Evolutionary conservation across 2,888 invertebrate genomes (phyloP).

Genomic region (Cosmia trapezina): DNA sequence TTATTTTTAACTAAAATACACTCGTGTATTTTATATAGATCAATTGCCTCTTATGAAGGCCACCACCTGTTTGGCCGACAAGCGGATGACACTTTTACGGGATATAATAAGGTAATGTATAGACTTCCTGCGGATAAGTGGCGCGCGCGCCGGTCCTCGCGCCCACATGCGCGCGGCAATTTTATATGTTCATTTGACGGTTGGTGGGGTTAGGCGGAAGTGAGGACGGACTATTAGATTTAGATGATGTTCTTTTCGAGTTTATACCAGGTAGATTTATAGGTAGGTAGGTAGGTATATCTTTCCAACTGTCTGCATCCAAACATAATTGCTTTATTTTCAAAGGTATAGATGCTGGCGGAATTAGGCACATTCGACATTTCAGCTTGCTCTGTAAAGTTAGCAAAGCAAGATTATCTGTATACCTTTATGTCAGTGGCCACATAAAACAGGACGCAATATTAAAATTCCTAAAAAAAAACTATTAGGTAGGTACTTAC

Average conservation of each 20-base stretch:
- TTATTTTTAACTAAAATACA: background rate
- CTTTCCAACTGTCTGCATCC: background rate
- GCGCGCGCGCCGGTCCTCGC: conserved; percentile 74
- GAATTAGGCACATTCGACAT: background rate
- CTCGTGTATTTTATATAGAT: conserved; percentile 29
- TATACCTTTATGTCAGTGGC: background rate
- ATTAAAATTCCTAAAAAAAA: background rate
- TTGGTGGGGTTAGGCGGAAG: conserved; percentile 16
- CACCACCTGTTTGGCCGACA: conserved; percentile 64
- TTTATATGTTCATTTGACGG: conserved; percentile 53
- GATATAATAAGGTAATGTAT: conserved; percentile 88
- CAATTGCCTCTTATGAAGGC: conserved; percentile 62
- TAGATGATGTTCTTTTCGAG: conserved; percentile 22
- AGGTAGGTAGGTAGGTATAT: background rate
- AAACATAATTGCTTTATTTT: background rate
- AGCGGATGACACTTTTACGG: conserved; percentile 83
- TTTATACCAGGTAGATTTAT: background rate
- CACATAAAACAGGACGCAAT: background rate
- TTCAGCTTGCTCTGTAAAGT: background rate
- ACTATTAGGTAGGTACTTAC: background rate
- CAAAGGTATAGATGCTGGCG: background rate
- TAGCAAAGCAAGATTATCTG: background rate
- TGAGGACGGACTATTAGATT: conserved; percentile 4
- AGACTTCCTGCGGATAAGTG: conserved; percentile 85
- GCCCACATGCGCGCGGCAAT: conserved; percentile 61